Evolutionary conservation across 2,888 invertebrate species (phyloP).

Genomic region (Colostygia pectinataria): DNA sequence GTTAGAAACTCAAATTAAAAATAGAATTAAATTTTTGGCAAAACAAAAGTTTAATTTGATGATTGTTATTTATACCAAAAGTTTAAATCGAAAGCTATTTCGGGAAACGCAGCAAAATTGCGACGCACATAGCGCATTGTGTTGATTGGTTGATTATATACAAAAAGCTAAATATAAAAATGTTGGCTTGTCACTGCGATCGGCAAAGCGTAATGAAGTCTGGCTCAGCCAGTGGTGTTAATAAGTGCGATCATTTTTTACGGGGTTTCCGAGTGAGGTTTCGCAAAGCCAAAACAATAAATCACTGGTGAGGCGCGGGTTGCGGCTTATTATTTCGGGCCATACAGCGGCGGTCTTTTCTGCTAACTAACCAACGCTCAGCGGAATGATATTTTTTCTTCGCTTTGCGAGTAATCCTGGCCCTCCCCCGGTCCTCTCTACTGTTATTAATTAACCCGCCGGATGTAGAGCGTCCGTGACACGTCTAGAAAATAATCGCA

Average conservation of each 20-base stretch:
- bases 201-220: slow-evolving; percentile 66
- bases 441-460: slow-evolving; percentile 72
- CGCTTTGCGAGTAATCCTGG: slow-evolving; percentile 42
- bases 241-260: slow-evolving; percentile 80
- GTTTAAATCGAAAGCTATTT: slow-evolving; percentile 13
- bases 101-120: slow-evolving; percentile 11
- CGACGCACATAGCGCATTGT: slow-evolving; percentile 26
- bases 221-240: slow-evolving; percentile 66
- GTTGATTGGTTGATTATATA: slow-evolving; percentile 43
- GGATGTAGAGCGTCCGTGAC: slow-evolving; percentile 54
- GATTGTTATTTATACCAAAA: slow-evolving; percentile 1
- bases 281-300: slow-evolving; percentile 78
- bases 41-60: slow-evolving; percentile 5
- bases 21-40: not conserved
- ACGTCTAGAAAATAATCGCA: slow-evolving; percentile 56
- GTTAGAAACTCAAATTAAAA: slow-evolving; percentile 1
- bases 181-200: slow-evolving; percentile 49
- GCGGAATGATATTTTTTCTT: slow-evolving; percentile 66
- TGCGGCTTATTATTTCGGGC: slow-evolving; percentile 76
- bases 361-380: slow-evolving; percentile 68
- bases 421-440: slow-evolving; percentile 45
- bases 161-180: slow-evolving; percentile 47
- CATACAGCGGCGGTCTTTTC: slow-evolving; percentile 62
- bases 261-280: slow-evolving; percentile 73
- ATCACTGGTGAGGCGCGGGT: slow-evolving; percentile 66